Percentiles rank a stretch among this genome's conserved stretches.
Evolutionary conservation across 2,113 vertebrate genomes (phyloP).

Genomic region (Cranoglanis bouderius): DNA sequence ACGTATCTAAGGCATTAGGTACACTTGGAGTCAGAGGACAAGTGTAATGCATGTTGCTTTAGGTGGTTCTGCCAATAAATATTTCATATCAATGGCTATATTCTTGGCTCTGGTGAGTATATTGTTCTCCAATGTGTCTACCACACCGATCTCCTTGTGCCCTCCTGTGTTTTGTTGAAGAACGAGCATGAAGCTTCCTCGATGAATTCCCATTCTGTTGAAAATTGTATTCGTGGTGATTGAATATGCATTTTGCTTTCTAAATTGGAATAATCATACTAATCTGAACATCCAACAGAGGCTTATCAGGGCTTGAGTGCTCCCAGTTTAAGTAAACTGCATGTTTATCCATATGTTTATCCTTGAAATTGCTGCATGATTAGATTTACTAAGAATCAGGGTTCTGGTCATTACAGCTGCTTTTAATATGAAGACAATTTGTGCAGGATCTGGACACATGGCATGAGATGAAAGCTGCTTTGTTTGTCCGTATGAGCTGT

Average conservation of each 20-base stretch:
- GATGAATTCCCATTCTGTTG: neutral
- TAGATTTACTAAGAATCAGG: neutral
- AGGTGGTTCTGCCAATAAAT: neutral
- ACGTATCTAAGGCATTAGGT: neutral
- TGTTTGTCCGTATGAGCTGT: neutral
- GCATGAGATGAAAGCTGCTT: neutral
- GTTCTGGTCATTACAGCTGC: neutral
- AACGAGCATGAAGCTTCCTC: neutral
- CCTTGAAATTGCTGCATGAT: neutral
- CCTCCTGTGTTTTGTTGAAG: neutral
- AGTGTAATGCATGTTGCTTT: neutral
- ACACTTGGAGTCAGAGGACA: neutral
- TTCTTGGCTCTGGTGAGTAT: neutral
- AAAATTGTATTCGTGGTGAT: neutral
- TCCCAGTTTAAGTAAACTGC: neutral
- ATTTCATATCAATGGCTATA: neutral
- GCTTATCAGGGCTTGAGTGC: neutral
- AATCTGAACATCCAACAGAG: neutral
- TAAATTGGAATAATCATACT: constrained; percentile 8
- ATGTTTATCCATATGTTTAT: neutral
- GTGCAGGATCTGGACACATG: neutral
- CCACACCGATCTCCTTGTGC: neutral
- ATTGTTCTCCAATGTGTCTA: neutral
- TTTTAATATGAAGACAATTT: constrained; percentile 12
- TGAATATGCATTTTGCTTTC: constrained; percentile 37